A percentile compares a stretch with the other conserved stretches of the same genome.
These are phyloP conservation scores for Acronicta psi DNA, from an alignment of 2,888 invertebrate genomes.

Conservation along the genomic window DNA sequence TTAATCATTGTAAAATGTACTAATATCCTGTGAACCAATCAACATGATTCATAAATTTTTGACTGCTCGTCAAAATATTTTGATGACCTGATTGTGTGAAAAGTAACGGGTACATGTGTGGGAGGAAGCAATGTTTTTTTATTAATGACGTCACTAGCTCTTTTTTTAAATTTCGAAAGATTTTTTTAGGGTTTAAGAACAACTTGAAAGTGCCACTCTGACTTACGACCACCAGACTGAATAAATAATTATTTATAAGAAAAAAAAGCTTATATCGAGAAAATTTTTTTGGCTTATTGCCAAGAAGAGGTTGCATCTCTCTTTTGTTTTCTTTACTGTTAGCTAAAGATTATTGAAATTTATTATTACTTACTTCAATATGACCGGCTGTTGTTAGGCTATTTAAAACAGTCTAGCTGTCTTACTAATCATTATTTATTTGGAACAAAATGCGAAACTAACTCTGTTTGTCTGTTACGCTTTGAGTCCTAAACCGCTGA, in stretches of 20 bases:
- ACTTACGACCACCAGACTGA: no score
- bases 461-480: no score
- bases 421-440: slow-evolving; percentile 20
- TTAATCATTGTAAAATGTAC: slow-evolving; percentile 54
- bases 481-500: no score
- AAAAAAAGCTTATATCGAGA: no score
- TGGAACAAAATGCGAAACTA: slow-evolving; percentile 3
- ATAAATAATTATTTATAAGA: no score
- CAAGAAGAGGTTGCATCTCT: no score
- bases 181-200: background rate
- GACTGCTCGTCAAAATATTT: slow-evolving; percentile 52
- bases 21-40: slow-evolving; percentile 55
- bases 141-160: slow-evolving; percentile 16
- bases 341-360: background rate
- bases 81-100: slow-evolving; percentile 48
- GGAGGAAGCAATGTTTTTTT: slow-evolving; percentile 44
- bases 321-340: no score
- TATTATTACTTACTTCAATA: background rate
- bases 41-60: slow-evolving; percentile 56
- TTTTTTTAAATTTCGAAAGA: slow-evolving; percentile 4
- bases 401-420: slow-evolving; percentile 17
- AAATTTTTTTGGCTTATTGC: no score
- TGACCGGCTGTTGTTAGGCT: slow-evolving; percentile 7
- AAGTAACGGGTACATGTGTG: slow-evolving; percentile 26
- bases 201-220: no score